phyloP scores from a whole-genome alignment of 53 echinoderm and acorn worm genomes.

The Arbacia lixula region DNA sequence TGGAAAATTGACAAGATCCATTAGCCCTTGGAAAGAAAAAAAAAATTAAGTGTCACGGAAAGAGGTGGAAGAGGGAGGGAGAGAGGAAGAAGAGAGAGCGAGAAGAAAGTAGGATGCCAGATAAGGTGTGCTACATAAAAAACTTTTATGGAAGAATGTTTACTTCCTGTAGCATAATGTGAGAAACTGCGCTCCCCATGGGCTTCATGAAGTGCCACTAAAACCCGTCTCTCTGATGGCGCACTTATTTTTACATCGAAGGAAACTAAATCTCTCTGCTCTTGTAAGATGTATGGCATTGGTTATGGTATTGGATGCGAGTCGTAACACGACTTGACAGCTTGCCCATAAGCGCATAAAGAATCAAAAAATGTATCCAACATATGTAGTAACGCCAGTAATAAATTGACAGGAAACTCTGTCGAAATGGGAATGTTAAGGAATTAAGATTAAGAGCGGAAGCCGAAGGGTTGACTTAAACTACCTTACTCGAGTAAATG shows the following conservation, averaged over 20 bases:
- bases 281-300: slow-evolving; percentile 22
- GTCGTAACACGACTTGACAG: no score
- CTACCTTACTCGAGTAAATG: no score
- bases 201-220: slow-evolving; percentile 35
- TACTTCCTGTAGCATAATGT: slow-evolving; percentile 17
- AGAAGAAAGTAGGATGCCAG: slow-evolving; percentile 37
- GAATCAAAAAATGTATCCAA: no score
- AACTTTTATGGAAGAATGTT: slow-evolving; percentile 30
- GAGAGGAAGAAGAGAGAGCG: slow-evolving; percentile 35
- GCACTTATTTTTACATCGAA: slow-evolving; percentile 33
- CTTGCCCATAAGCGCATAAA: no score
- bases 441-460: no score
- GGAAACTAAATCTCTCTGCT: slow-evolving; percentile 17
- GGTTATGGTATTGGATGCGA: no score
- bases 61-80: no score
- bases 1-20: slow-evolving; percentile 53
- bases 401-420: no score
- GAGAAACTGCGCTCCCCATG: slow-evolving; percentile 27
- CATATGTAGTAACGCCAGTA: no score
- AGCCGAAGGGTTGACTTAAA: no score
- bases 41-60: slow-evolving; percentile 18
- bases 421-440: no score
- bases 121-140: slow-evolving; percentile 32
- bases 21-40: slow-evolving; percentile 35
- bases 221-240: slow-evolving; percentile 8